These are phyloP conservation scores for Spodoptera litura DNA, from an alignment of 1,140 invertebrate genomes.

Conservation along the genomic window DNA sequence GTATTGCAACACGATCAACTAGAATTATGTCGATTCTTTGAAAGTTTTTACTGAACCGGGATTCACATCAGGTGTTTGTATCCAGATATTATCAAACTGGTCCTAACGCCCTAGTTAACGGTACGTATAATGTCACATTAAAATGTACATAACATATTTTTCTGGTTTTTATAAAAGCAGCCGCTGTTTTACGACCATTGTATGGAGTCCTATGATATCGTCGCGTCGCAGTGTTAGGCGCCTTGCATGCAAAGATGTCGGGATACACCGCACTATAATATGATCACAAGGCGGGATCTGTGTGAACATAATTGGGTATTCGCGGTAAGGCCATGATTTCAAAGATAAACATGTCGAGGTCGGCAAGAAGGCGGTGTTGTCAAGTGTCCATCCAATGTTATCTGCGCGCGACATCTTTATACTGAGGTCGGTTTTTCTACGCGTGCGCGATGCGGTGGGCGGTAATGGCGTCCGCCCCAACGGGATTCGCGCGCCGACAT, in stretches of 20 bases:
- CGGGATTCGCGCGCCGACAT: conserved; percentile 82
- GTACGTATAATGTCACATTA: conserved; percentile 69
- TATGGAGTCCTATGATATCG: conserved; percentile 56
- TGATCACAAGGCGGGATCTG: conserved; percentile 58
- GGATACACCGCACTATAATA: conserved; percentile 55
- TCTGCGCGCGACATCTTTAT: conserved; percentile 78
- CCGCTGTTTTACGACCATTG: conserved; percentile 65
- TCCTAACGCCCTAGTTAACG: conserved; percentile 57
- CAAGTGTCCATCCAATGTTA: conserved; percentile 76
- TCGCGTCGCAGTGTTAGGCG: conserved; percentile 48
- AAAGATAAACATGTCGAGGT: conserved; percentile 68
- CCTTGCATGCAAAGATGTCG: conserved; percentile 64
- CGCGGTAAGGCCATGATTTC: conserved; percentile 66
- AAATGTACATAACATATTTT: conserved; percentile 70
- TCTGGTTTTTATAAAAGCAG: conserved; percentile 65
- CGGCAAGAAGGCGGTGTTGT: conserved; percentile 64
- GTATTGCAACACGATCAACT: conserved; percentile 12
- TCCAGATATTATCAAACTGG: conserved; percentile 59
- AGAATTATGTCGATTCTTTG: conserved; percentile 12
- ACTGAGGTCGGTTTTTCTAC: conserved; percentile 76
- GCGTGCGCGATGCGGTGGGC: conserved; percentile 77
- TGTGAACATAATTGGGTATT: conserved; percentile 74
- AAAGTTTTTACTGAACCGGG: conserved; percentile 36
- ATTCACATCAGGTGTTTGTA: conserved; percentile 54
- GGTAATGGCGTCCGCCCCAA: conserved; percentile 81